Evolutionary conservation across 2,113 vertebrate species (phyloP).

Genomic region (Triplophysa tibetana): DNA sequence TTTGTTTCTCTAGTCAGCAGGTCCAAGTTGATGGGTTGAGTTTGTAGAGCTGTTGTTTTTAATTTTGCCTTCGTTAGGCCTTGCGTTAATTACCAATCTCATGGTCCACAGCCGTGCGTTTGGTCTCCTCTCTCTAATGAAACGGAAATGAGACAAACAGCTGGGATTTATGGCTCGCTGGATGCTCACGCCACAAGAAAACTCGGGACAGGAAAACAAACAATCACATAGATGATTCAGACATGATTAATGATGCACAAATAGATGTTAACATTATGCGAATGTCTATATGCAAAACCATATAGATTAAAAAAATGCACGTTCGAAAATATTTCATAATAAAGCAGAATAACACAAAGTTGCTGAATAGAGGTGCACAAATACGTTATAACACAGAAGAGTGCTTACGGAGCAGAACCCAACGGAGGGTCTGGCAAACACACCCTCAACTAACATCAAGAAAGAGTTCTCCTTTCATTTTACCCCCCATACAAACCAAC

Average conservation of each 20-base stretch:
- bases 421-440: slow-evolving; percentile 54
- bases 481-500: slow-evolving; percentile 3
- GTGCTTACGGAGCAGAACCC: slow-evolving; percentile 60
- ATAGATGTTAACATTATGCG: slow-evolving; percentile 14
- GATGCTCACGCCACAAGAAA: slow-evolving; percentile 59
- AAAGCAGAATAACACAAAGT: slow-evolving; percentile 35
- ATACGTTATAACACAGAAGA: slow-evolving; percentile 37
- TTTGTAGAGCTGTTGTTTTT: slow-evolving; percentile 77
- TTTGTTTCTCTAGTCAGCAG: slow-evolving; percentile 69
- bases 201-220: slow-evolving; percentile 48
- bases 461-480: slow-evolving; percentile 36
- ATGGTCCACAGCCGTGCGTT: slow-evolving; percentile 75
- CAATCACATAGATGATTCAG: slow-evolving; percentile 28
- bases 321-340: slow-evolving; percentile 12
- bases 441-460: slow-evolving; percentile 49
- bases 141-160: slow-evolving; percentile 75
- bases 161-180: slow-evolving; percentile 71
- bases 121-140: slow-evolving; percentile 75
- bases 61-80: slow-evolving; percentile 76
- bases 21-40: slow-evolving; percentile 70
- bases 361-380: slow-evolving; percentile 13
- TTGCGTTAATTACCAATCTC: slow-evolving; percentile 80
- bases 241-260: slow-evolving; percentile 48
- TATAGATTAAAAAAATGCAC: slow-evolving; percentile 5
- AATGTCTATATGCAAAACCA: slow-evolving; percentile 11